phyloP scores from a whole-genome alignment of 1,140 invertebrate genomes.

The Leptinotarsa undecemlineata region DNA sequence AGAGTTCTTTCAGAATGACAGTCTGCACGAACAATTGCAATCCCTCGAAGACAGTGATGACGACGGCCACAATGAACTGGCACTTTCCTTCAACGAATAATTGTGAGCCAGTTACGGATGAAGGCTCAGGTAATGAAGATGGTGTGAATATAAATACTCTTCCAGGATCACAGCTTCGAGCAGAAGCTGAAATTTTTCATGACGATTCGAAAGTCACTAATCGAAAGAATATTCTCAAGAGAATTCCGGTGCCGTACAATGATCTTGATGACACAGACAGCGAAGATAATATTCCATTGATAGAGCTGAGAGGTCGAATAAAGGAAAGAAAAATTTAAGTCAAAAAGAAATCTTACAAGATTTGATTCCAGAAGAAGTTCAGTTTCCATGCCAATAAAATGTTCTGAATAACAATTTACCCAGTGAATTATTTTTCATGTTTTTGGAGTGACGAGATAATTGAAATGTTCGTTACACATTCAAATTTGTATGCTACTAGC shows the following conservation, averaged over 20 bases:
- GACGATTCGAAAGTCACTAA: no score
- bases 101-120: slow-evolving; percentile 30
- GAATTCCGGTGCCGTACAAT: no score
- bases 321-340: neutral
- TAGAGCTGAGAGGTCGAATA: no score
- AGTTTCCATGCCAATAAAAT: neutral
- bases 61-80: no score
- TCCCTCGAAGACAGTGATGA: no score
- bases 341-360: neutral
- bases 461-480: neutral
- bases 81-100: slow-evolving; percentile 21
- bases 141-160: slow-evolving; percentile 32
- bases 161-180: slow-evolving; percentile 27
- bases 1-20: no score
- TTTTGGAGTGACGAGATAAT: neutral
- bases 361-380: neutral
- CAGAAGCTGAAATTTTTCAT: no score
- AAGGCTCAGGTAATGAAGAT: slow-evolving; percentile 36
- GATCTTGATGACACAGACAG: no score
- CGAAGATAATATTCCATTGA: no score
- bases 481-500: no score
- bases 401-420: neutral
- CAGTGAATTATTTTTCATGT: neutral
- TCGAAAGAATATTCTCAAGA: no score
- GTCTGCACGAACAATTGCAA: no score